Percentiles rank a stretch among this genome's conserved stretches.
phyloP scores from a whole-genome alignment of 2,888 invertebrate genomes.

The Oasisia sp. region DNA sequence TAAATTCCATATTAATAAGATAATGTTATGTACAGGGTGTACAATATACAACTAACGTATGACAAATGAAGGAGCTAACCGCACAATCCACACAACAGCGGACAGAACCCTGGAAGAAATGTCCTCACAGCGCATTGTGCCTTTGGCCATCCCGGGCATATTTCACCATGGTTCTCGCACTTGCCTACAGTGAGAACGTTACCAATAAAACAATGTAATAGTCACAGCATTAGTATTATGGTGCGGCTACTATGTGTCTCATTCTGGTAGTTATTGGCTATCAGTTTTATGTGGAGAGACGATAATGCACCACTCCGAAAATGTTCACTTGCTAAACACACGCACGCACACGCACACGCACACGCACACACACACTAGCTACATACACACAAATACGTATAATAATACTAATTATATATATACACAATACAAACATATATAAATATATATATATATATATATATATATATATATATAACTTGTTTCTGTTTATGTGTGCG shows the following conservation, averaged over 20 bases:
- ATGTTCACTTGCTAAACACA: background rate
- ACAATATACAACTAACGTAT: background rate
- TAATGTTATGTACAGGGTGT: background rate
- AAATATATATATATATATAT: too few species aligned
- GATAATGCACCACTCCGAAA: background rate
- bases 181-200: background rate
- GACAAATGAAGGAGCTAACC: background rate
- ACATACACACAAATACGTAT: too few species aligned
- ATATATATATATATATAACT: too few species aligned
- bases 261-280: background rate
- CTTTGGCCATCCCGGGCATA: background rate
- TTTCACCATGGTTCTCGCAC: background rate
- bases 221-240: too few species aligned
- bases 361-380: too few species aligned
- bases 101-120: background rate
- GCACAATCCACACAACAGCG: background rate
- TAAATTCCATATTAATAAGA: background rate
- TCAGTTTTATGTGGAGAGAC: background rate
- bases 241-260: background rate
- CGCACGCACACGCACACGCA: too few species aligned
- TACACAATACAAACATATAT: too few species aligned
- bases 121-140: too few species aligned
- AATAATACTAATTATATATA: too few species aligned
- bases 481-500: too few species aligned
- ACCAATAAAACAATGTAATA: background rate